Percentiles rank a stretch among this genome's conserved stretches.
Evolutionary conservation across 1,140 invertebrate species (phyloP).

Genomic region (Oedothorax gibbosus): DNA sequence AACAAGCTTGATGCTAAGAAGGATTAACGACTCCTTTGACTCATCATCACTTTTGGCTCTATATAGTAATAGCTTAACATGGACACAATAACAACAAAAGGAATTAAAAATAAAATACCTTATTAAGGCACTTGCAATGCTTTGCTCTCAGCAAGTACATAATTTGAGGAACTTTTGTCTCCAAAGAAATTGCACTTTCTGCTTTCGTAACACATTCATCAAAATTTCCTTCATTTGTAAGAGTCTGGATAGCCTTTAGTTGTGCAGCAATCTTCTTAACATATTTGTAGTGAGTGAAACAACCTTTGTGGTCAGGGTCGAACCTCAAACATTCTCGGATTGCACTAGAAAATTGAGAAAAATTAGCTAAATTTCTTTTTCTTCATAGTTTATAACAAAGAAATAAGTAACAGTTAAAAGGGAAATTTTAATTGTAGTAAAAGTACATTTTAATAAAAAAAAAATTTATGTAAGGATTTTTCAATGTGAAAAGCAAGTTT

Average conservation of each 20-base stretch:
- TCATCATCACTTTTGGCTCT: no score
- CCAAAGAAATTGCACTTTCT: slow-evolving; percentile 76
- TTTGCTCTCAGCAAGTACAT: slow-evolving; percentile 77
- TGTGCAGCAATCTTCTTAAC: slow-evolving; percentile 95
- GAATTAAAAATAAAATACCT: slow-evolving; percentile 64
- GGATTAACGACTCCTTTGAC: no score
- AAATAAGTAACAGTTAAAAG: not conserved
- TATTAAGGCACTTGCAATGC: slow-evolving; percentile 69
- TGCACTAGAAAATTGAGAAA: slow-evolving; percentile 74
- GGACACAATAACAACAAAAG: not conserved
- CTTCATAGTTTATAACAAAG: not conserved
- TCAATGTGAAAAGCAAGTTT: no score
- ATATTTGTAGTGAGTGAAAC: slow-evolving; percentile 97
- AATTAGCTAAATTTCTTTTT: slow-evolving; percentile 14
- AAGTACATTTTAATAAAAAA: no score
- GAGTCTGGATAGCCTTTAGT: slow-evolving; percentile 79
- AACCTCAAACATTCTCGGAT: slow-evolving; percentile 97
- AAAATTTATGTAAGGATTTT: no score
- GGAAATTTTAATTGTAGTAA: no score
- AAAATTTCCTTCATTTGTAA: slow-evolving; percentile 78
- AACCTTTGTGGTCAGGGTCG: slow-evolving; percentile 97
- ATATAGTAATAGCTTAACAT: no score
- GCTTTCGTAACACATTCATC: slow-evolving; percentile 81
- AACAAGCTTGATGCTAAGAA: no score
- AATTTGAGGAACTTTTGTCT: slow-evolving; percentile 79